A percentile compares a stretch with the other conserved stretches of the same genome.
Conservation (phyloP, 2,888 invertebrate genomes). For the Cerceris rybyensis region DNA sequence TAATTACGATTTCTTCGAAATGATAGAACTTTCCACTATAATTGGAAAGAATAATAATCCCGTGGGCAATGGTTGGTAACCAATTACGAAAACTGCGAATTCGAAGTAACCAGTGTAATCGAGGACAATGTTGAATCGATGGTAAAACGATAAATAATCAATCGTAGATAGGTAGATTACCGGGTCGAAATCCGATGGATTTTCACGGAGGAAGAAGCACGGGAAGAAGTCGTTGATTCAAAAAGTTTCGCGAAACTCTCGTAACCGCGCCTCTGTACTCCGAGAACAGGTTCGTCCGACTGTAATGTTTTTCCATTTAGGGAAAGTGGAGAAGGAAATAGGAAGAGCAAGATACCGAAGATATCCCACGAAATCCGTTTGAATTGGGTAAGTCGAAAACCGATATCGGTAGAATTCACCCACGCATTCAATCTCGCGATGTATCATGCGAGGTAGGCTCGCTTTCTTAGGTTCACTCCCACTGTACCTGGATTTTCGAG, state of each 20-base stretch:
- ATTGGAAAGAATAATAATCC: neutral
- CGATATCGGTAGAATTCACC: constrained; percentile 29
- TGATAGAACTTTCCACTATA: neutral
- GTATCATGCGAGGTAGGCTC: neutral
- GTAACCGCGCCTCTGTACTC: constrained; percentile 33
- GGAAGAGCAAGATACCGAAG: constrained; percentile 21
- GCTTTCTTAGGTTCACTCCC: constrained; percentile 13
- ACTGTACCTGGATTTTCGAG: constrained; percentile 10
- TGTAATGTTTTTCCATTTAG: constrained; percentile 69
- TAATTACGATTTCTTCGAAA: constrained; percentile 26
- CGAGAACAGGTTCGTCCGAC: constrained; percentile 15
- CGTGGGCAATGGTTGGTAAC: neutral
- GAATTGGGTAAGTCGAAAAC: constrained; percentile 40
- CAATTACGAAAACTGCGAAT: neutral
- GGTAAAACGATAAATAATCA: constrained; percentile 60
- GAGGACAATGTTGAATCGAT: constrained; percentile 47
- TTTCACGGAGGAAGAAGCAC: constrained; percentile 9
- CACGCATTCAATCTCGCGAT: constrained; percentile 33
- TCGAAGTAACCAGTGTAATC: neutral
- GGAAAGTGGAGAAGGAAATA: constrained; percentile 46
- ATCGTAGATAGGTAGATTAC: constrained; percentile 59
- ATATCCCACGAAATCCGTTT: constrained; percentile 47
- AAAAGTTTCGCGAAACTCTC: constrained; percentile 68
- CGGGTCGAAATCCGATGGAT: neutral
- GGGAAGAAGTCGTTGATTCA: constrained; percentile 57